Percentiles rank a stretch among this genome's conserved stretches.
Evolutionary conservation across 2,113 vertebrate genomes (phyloP).

Genomic region (Alouatta palliata): DNA sequence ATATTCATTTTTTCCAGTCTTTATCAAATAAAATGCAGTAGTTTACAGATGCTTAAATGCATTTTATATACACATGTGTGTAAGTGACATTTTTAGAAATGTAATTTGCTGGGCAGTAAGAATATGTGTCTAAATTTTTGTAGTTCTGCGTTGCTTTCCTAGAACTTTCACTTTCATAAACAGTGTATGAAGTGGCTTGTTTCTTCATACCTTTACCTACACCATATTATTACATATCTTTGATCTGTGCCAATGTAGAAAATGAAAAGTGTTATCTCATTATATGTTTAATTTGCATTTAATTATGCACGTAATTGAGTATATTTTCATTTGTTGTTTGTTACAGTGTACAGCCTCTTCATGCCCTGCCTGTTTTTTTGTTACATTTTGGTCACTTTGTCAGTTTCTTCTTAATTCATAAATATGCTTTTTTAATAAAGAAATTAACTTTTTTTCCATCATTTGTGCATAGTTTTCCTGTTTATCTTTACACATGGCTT

Average conservation of each 20-base stretch:
- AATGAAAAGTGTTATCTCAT: conserved; percentile 47
- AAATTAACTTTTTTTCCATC: neutral
- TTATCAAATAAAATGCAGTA: neutral
- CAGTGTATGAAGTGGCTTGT: neutral
- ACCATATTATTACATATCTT: neutral
- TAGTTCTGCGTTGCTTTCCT: neutral
- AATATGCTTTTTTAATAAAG: neutral
- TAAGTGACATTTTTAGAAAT: neutral
- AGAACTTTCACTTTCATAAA: neutral
- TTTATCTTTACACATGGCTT: neutral
- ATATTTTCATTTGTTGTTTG: conserved; percentile 52
- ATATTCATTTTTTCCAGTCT: neutral
- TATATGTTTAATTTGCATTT: conserved; percentile 61
- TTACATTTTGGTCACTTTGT: conserved; percentile 30
- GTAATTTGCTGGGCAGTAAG: neutral
- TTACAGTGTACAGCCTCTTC: conserved; percentile 10
- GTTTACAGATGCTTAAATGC: neutral
- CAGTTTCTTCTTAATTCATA: conserved; percentile 2
- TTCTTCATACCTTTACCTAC: neutral
- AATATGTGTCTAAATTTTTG: neutral
- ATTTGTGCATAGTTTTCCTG: neutral
- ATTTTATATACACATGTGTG: neutral
- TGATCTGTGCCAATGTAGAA: neutral
- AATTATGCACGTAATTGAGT: conserved; percentile 9
- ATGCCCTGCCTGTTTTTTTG: conserved; percentile 19